Conservation (phyloP, 2,888 invertebrate species). For the Asteroscopus sphinx region DNA sequence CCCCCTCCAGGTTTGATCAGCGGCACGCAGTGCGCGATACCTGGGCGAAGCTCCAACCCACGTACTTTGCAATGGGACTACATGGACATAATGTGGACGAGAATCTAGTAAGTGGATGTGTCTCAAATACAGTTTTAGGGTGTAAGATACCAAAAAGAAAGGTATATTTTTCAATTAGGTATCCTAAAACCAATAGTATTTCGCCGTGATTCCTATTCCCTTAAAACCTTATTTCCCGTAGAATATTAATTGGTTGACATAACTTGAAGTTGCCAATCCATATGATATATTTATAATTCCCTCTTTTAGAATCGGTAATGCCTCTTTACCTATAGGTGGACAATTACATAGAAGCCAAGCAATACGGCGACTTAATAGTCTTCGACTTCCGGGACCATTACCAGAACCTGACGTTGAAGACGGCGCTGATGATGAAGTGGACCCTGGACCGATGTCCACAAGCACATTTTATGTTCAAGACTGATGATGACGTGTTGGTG, state of each 20-base stretch:
- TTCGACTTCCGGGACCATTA: conserved; percentile 91
- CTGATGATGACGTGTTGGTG: conserved; percentile 91
- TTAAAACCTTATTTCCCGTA: no score
- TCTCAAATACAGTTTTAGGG: no score
- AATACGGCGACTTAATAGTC: conserved; percentile 90
- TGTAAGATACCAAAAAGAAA: no score
- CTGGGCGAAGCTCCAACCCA: conserved; percentile 88
- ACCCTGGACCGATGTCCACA: conserved; percentile 85
- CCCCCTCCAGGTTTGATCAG: conserved; percentile 83
- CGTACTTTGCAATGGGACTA: conserved; percentile 90
- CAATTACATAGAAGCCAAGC: conserved; percentile 83
- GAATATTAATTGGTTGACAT: no score
- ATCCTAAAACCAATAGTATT: no score
- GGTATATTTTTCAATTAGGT: no score
- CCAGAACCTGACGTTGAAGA: conserved; percentile 69
- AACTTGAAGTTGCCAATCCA: no score
- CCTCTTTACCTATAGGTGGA: conserved; percentile 62
- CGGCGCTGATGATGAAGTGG: conserved; percentile 91
- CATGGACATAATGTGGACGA: conserved; percentile 66
- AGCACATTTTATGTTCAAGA: conserved; percentile 88
- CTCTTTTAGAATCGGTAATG: not conserved
- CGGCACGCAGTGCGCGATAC: conserved; percentile 89
- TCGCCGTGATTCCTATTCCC: no score
- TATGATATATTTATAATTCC: no score
- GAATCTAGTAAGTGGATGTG: conserved; percentile 63